phyloP scores from a whole-genome alignment of 2,888 invertebrate species.

The Chelonus formosanus region DNA sequence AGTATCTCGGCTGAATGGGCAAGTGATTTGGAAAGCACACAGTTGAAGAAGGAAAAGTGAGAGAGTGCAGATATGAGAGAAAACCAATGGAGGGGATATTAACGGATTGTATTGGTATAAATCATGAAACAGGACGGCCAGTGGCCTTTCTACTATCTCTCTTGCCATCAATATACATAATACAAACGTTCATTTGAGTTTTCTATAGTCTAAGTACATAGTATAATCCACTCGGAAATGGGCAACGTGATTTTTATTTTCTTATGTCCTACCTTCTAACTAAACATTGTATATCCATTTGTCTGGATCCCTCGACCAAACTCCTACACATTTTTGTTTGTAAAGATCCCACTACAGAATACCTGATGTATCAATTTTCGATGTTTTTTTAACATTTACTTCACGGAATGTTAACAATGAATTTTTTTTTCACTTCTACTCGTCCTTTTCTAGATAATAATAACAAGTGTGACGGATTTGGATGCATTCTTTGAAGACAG shows the following conservation, averaged over 20 bases:
- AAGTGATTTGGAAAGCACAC: constrained; percentile 49
- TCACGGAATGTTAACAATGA: too few relatives aligned
- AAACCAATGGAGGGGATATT: constrained; percentile 36
- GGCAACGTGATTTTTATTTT: constrained; percentile 2
- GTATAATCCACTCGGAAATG: neutral
- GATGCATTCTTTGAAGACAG: too few relatives aligned
- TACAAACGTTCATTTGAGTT: constrained; percentile 39
- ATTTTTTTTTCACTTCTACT: too few relatives aligned
- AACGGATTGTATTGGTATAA: constrained; percentile 55
- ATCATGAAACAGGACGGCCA: constrained; percentile 56
- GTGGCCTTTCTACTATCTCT: constrained; percentile 47
- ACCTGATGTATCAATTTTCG: too few relatives aligned
- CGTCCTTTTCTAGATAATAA: too few relatives aligned
- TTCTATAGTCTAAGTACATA: constrained; percentile 22
- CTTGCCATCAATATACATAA: constrained; percentile 11
- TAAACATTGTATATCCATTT: constrained; percentile 29
- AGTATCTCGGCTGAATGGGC: constrained; percentile 30
- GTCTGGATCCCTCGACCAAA: neutral
- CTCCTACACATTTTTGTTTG: too few relatives aligned
- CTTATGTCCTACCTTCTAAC: constrained; percentile 33
- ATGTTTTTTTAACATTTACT: too few relatives aligned
- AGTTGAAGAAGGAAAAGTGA: constrained; percentile 40
- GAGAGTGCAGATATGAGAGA: constrained; percentile 44
- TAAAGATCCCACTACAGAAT: too few relatives aligned
- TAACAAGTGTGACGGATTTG: too few relatives aligned